phyloP scores from a whole-genome alignment of 2,113 vertebrate genomes.

The Columba janthina region DNA sequence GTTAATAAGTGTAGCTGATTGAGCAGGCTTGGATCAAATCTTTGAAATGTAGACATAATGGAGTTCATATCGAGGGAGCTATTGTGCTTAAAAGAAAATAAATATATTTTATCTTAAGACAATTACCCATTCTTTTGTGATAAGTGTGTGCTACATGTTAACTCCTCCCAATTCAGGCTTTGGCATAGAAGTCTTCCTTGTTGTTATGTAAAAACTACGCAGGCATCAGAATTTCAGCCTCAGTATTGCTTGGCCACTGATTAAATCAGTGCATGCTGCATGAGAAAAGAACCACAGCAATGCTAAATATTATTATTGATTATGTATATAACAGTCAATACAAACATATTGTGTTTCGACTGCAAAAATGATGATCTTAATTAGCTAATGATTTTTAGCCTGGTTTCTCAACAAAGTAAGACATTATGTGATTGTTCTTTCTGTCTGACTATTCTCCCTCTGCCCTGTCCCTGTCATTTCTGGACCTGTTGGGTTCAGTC shows the following conservation, averaged over 20 bases:
- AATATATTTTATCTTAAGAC: conserved; percentile 2
- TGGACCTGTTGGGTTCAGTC: background rate
- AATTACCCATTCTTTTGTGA: background rate
- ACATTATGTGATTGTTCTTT: background rate
- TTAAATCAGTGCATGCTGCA: background rate
- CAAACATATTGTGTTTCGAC: background rate
- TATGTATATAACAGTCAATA: conserved; percentile 18
- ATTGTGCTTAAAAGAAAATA: background rate
- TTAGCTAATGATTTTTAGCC: conserved; percentile 54
- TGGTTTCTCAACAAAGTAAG: background rate
- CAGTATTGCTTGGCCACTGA: background rate
- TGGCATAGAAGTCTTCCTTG: background rate
- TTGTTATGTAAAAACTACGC: background rate
- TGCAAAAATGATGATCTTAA: conserved; percentile 34
- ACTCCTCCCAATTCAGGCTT: background rate
- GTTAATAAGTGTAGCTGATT: background rate
- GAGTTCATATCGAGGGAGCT: background rate
- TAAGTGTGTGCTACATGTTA: accelerated
- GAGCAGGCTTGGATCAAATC: background rate
- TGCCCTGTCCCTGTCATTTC: background rate
- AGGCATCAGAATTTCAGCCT: background rate
- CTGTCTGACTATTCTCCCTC: background rate
- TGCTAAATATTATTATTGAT: conserved; percentile 48
- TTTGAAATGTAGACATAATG: background rate
- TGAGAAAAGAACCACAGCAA: background rate